Evolutionary conservation across 2,113 vertebrate species (phyloP).

Genomic region (Neolamprologus toae): DNA sequence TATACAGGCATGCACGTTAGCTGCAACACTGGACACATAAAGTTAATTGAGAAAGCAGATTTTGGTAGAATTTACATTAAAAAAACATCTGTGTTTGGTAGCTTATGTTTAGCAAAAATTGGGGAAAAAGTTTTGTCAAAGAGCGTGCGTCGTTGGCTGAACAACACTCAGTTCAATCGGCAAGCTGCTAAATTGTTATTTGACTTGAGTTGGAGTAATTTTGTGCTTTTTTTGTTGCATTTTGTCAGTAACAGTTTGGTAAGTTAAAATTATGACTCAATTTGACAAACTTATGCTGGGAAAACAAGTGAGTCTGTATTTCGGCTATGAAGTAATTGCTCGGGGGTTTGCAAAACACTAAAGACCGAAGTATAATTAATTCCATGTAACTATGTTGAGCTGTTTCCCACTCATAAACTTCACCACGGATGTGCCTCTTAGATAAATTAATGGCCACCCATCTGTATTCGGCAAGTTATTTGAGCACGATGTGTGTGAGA

Average conservation of each 20-base stretch:
- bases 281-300: too few relatives aligned
- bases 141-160: not conserved
- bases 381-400: not conserved
- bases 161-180: not conserved
- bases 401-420: not conserved
- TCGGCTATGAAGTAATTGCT: not conserved
- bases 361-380: not conserved
- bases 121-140: not conserved
- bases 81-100: conserved; percentile 8
- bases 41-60: not conserved
- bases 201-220: not conserved
- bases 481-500: not conserved
- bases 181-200: not conserved
- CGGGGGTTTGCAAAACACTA: not conserved
- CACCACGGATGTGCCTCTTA: not conserved
- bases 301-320: too few relatives aligned
- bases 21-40: not conserved
- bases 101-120: not conserved
- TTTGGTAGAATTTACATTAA: not conserved
- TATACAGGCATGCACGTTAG: not conserved
- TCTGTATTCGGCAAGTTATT: not conserved
- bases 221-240: too few relatives aligned
- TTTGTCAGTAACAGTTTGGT: too few relatives aligned
- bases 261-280: too few relatives aligned
- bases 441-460: not conserved